Evolutionary conservation across 1,140 invertebrate species (phyloP), one percentile per base, ranked within the genome.

Genomic region (Adoxophyes honmai): DNA sequence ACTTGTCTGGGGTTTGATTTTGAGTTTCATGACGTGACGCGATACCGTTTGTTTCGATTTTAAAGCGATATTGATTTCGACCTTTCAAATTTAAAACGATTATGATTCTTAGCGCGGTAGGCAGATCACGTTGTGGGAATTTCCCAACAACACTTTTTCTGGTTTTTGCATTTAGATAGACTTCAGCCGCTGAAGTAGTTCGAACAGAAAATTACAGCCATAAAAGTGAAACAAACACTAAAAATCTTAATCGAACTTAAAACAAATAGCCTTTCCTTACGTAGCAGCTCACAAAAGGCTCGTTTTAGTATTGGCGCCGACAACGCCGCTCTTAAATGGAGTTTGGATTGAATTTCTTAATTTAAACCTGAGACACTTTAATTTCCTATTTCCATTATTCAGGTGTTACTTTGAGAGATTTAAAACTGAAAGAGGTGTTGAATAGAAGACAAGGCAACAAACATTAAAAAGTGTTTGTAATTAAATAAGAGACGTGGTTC

Each of bases 331-430:
- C 34, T 36, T 36, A 36, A 36, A 36, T 36, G 8, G 42, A 28
- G 18, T 48, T 33, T 33, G 21, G 42, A 48, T 48, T 48, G 42
- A 48, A 48, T 28, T 33, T 48, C 42, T 28, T 48, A 48, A 48
- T 48, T 48, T 48, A 48, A 48, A 13, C 11, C n/a, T 4, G 21
- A 48, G 42, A 33, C n/a, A 48, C 28, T 48, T 44, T 48, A 48
- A 48, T 48, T 48, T 48, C n/a, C 42, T 28, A 33, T 48, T 48
- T 21, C 16, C 42, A 48, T 48, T 48, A 48, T 28, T 18, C 42
- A 48, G 42, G 42, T 48, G 42, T 48, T 48, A 21, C 18, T 10
- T 48, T 48, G 9, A 48, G 18, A 48, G 10, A 48, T 48, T 48
- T 28, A 18, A 48, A 33, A 48, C 42, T 28, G 21, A 21, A n/a